Percentiles rank a stretch among this genome's conserved stretches.
phyloP scores from a whole-genome alignment of 2,797 vertebrate genomes.

The Lithobates pipiens region DNA sequence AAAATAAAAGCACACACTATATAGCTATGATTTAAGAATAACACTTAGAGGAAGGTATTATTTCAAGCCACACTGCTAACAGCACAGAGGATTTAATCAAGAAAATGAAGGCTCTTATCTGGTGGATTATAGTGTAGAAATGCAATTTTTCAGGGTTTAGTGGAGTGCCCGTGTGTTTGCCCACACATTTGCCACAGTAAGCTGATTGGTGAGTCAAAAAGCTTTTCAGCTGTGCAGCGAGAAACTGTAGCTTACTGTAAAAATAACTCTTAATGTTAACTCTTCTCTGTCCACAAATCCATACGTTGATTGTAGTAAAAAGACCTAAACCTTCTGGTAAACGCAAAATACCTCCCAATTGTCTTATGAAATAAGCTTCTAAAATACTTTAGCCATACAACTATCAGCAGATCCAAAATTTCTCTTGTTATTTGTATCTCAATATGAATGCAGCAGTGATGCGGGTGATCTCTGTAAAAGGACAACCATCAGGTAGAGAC shows the following conservation, averaged over 20 bases:
- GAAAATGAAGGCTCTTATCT: conserved; percentile 57
- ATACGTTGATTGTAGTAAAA: not conserved
- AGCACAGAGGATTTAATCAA: conserved; percentile 62
- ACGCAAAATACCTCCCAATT: no score
- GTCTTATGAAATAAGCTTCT: no score
- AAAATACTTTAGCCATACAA: no score
- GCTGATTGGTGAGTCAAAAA: conserved; percentile 46
- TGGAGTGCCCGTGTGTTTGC: conserved; percentile 17
- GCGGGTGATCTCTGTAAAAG: no score
- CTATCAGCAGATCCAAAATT: no score
- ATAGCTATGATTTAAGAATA: conserved; percentile 44
- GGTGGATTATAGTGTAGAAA: conserved; percentile 54
- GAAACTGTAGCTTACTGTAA: conserved; percentile 19
- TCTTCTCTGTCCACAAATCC: not conserved
- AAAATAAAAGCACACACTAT: conserved; percentile 19
- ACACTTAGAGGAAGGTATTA: conserved; percentile 21
- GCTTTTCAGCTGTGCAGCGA: conserved; percentile 31
- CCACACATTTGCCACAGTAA: conserved; percentile 38
- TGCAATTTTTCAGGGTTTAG: conserved; percentile 42
- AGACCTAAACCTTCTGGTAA: no score
- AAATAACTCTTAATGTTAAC: conserved; percentile 8
- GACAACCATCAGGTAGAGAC: no score
- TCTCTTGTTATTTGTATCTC: no score
- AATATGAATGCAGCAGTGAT: no score
- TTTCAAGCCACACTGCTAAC: conserved; percentile 34